Evolutionary conservation across 2,797 vertebrate genomes (phyloP), one percentile per base, ranked within the genome.

Genomic region (Cottoperca gobio): DNA sequence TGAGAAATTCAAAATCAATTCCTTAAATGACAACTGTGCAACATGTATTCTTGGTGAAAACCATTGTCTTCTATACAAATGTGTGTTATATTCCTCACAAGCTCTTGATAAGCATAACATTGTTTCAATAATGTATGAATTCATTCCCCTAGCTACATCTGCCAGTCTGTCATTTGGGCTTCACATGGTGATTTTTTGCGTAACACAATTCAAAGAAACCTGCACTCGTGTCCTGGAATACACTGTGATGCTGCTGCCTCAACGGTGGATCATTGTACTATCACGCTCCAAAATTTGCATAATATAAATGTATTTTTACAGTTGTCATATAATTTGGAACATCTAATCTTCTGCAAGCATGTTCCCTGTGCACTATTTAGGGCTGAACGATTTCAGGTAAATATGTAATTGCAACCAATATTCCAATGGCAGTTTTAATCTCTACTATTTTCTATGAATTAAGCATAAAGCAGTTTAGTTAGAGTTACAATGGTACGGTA

Each of bases 141-240:
- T 70, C 42, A 35, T n/a, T n/a, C 28, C 7, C 37, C 5, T 26
- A 13, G 54, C 65, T 76, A 16, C 31, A n/a, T n/a, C n/a, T n/a
- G n/a, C n/a, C n/a, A n/a, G n/a, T n/a, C n/a, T n/a, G n/a, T n/a
- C n/a, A n/a, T n/a, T n/a, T n/a, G n/a, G n/a, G n/a, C n/a, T n/a
- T n/a, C n/a, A n/a, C n/a, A n/a, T n/a, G n/a, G n/a, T n/a, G n/a
- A n/a, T n/a, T n/a, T n/a, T n/a, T n/a, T n/a, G n/a, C n/a, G n/a
- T n/a, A n/a, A n/a, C n/a, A n/a, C n/a, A 93, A 92, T 79, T 81
- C 86, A 92, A 82, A 80, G 93, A 91, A 94, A 94, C 81, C 84
- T 75, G 6, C 48, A 16, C 7, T 33, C 0, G 2, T 71, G 48
- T 63, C 61, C 63, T 79, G 59, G 24, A 53, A 66, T 75, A 62